phyloP scores from a whole-genome alignment of 1,140 invertebrate species.

The Antheraea mylitta region DNA sequence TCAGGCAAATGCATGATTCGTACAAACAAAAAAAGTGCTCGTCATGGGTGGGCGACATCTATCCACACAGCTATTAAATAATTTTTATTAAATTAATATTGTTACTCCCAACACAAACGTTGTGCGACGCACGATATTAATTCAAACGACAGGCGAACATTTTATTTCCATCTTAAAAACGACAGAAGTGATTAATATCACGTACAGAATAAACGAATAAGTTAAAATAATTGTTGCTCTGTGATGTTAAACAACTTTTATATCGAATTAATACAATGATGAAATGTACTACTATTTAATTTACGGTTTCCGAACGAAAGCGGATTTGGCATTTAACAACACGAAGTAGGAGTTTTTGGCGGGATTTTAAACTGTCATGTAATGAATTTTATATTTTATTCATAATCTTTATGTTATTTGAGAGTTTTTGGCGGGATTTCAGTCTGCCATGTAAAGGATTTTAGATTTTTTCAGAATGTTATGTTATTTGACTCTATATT shows the following conservation, averaged over 20 bases:
- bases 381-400: too few relatives aligned
- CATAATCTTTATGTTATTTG: too few relatives aligned
- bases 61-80: neutral
- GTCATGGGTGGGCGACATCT: neutral
- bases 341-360: too few relatives aligned
- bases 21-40: neutral
- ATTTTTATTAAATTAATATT: neutral
- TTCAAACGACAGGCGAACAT: neutral
- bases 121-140: neutral
- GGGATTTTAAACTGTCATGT: too few relatives aligned
- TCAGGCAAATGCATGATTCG: too few relatives aligned
- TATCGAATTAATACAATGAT: neutral
- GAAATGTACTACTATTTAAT: neutral
- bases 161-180: conserved; percentile 1
- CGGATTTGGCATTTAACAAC: too few relatives aligned
- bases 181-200: neutral
- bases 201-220: neutral
- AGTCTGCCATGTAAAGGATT: too few relatives aligned
- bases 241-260: conserved; percentile 3
- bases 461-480: too few relatives aligned
- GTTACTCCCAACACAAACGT: neutral
- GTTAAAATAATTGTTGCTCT: neutral
- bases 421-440: too few relatives aligned
- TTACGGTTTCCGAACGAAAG: too few relatives aligned
- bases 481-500: too few relatives aligned